phyloP scores from a whole-genome alignment of 2,113 vertebrate species.

The Paradoxurus hermaphroditus region DNA sequence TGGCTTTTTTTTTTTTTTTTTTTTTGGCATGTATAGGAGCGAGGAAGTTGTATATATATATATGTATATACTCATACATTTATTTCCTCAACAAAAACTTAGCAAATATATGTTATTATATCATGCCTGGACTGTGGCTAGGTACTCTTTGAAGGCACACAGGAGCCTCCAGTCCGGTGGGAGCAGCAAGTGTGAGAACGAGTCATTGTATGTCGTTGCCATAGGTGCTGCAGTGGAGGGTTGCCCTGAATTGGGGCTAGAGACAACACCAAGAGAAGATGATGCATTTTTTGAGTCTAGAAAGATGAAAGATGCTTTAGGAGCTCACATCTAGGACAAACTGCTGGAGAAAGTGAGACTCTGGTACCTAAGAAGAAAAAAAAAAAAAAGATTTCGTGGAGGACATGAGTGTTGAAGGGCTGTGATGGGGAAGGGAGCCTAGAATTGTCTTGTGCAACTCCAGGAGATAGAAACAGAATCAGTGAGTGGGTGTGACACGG shows the following conservation, averaged over 20 bases:
- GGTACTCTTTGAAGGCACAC: background rate
- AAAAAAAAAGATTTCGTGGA: background rate
- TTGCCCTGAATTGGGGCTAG: accelerated
- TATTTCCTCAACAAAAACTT: background rate
- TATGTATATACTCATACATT: background rate
- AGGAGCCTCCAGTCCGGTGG: too few species aligned
- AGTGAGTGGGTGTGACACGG: background rate
- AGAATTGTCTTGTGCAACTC: background rate
- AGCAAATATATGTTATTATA: background rate
- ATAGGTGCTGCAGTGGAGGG: too few species aligned
- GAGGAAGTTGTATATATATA: background rate
- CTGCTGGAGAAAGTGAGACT: background rate
- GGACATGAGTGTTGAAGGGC: background rate
- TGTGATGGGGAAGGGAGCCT: background rate
- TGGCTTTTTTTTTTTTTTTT: background rate
- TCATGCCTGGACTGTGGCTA: background rate
- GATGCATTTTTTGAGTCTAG: background rate
- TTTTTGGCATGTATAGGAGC: background rate
- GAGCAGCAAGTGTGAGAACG: background rate
- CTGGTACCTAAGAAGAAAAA: background rate
- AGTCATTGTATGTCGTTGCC: background rate
- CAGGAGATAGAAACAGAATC: background rate
- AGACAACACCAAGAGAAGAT: background rate
- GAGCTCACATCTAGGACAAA: background rate
- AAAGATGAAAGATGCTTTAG: background rate